phyloP scores from a whole-genome alignment of 2,113 vertebrate genomes.

The Seriola quinqueradiata region DNA sequence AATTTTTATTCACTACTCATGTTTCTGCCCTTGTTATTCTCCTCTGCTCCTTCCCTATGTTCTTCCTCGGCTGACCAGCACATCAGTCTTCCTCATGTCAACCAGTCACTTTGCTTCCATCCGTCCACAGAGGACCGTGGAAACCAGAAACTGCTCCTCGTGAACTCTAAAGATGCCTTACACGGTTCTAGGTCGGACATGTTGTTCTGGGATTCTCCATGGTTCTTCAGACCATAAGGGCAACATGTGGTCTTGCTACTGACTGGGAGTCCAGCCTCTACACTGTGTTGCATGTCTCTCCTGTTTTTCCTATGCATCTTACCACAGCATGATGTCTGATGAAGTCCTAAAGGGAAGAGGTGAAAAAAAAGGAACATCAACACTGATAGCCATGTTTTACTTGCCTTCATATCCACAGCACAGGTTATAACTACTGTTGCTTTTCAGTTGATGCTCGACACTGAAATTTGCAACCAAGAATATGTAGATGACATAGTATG shows the following conservation, averaged over 20 bases:
- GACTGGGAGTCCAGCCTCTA: neutral
- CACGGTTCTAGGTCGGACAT: slow-evolving; percentile 2
- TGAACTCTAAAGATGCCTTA: slow-evolving; percentile 1
- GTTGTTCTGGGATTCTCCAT: slow-evolving; percentile 15
- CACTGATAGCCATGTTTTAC: neutral
- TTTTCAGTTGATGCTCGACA: slow-evolving; percentile 10
- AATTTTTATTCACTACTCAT: neutral
- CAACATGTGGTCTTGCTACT: slow-evolving; percentile 22
- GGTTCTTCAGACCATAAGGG: slow-evolving; percentile 13
- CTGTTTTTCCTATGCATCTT: slow-evolving; percentile 22
- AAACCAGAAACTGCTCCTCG: neutral
- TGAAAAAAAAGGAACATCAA: neutral
- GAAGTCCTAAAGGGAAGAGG: neutral
- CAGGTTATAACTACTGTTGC: slow-evolving; percentile 4
- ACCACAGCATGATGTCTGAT: slow-evolving; percentile 1
- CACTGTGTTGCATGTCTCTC: slow-evolving; percentile 40
- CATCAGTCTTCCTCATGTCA: slow-evolving; percentile 7
- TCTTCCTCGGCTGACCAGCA: slow-evolving; percentile 16
- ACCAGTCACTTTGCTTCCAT: slow-evolving; percentile 10
- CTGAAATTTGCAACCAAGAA: neutral
- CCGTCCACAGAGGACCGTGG: neutral
- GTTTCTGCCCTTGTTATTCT: neutral
- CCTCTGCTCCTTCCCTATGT: neutral
- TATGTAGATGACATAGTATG: neutral
- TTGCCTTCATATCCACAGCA: slow-evolving; percentile 14